Evolutionary conservation across 2,797 vertebrate genomes (phyloP).

Genomic region (Avahi laniger): DNA sequence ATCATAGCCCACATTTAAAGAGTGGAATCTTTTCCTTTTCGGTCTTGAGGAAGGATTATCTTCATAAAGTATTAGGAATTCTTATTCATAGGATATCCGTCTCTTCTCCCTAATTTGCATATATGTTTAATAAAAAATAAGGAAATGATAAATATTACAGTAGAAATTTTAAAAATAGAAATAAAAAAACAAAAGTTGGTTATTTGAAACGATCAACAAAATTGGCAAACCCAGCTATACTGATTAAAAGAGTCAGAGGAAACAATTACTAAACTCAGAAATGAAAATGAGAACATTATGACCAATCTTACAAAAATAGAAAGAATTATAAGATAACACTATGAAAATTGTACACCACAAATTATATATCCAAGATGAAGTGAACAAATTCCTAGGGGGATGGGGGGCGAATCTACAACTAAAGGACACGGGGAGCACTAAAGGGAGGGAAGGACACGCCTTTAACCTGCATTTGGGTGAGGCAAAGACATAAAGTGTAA

Average conservation of each 20-base stretch:
- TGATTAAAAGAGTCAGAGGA: background rate
- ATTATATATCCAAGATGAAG: background rate
- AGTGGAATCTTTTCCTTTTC: background rate
- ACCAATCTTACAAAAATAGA: background rate
- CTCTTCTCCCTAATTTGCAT: background rate
- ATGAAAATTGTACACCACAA: background rate
- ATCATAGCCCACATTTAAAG: background rate
- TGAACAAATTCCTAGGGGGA: background rate
- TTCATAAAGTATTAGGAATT: background rate
- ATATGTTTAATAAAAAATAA: background rate
- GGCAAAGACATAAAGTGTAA: no score
- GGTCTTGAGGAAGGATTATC: background rate
- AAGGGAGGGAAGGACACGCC: no score
- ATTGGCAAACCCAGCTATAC: background rate
- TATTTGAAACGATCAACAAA: background rate
- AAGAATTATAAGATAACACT: background rate
- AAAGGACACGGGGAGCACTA: no score
- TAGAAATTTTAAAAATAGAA: background rate
- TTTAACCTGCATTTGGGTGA: no score
- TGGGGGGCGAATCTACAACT: no score
- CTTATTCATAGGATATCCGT: background rate
- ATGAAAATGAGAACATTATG: background rate
- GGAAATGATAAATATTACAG: background rate
- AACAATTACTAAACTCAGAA: background rate
- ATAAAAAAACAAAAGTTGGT: background rate